Evolutionary conservation across 2,888 invertebrate species (phyloP).

Genomic region (Meiosimyza platycephala): DNA sequence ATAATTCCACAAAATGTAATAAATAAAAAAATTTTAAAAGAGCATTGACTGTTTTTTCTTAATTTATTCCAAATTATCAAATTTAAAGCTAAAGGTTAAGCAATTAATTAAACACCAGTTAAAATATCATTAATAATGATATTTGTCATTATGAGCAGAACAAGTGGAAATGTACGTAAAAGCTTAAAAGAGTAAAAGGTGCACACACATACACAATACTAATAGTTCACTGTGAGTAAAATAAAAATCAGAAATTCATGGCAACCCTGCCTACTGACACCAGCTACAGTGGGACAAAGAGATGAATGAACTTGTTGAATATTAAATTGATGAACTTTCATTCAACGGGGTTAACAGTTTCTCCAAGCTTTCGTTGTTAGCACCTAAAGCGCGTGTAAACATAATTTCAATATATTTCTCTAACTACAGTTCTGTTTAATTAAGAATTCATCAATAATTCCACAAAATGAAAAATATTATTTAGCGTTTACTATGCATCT

Average conservation of each 20-base stretch:
- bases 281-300: too few species aligned
- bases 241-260: too few species aligned
- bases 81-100: constrained; percentile 3
- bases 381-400: background rate
- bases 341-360: background rate
- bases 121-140: constrained; percentile 22
- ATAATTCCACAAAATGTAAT: too few species aligned
- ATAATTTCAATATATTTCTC: background rate
- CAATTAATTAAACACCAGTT: constrained; percentile 8
- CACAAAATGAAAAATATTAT: background rate
- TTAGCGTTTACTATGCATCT: background rate
- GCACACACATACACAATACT: background rate
- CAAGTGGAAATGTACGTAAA: too few species aligned
- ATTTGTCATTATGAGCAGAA: constrained; percentile 26
- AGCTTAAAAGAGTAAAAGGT: background rate
- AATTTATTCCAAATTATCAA: too few species aligned
- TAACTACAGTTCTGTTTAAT: background rate
- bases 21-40: too few species aligned
- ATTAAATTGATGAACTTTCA: constrained; percentile 11
- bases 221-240: background rate
- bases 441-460: constrained; percentile 4
- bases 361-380: background rate
- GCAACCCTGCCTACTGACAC: too few species aligned
- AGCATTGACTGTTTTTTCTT: too few species aligned
- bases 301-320: background rate